A percentile compares a stretch with the other conserved stretches of the same genome.
These are phyloP conservation scores for Anadara kagoshimensis DNA, from an alignment of 1,140 invertebrate species.

Conservation along the genomic window DNA sequence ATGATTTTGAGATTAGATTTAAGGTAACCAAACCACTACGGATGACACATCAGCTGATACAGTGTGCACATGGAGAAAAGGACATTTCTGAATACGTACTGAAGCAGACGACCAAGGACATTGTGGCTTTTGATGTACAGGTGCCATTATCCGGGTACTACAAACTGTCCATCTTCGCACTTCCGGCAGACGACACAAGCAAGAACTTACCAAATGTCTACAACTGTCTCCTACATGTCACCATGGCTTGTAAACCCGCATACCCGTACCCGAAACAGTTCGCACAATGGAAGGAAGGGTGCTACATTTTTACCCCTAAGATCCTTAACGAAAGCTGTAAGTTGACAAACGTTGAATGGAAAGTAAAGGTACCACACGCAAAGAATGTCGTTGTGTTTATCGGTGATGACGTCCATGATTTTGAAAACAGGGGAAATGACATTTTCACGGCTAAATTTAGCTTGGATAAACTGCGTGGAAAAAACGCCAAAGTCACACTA, in stretches of 20 bases:
- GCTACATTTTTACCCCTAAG: conserved; percentile 63
- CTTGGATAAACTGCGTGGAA: conserved; percentile 55
- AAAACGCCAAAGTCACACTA: conserved; percentile 61
- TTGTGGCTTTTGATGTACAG: conserved; percentile 48
- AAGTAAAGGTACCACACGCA: conserved; percentile 62
- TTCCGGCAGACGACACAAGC: conserved; percentile 51
- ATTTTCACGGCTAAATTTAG: conserved; percentile 58
- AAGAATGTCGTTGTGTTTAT: conserved; percentile 65
- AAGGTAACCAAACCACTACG: conserved; percentile 49
- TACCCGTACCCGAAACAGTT: conserved; percentile 69
- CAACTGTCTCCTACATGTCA: conserved; percentile 68
- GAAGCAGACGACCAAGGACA: conserved; percentile 50
- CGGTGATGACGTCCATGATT: conserved; percentile 66
- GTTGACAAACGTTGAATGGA: conserved; percentile 49
- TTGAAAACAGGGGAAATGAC: conserved; percentile 53
- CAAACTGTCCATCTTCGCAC: conserved; percentile 68
- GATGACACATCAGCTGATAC: conserved; percentile 57
- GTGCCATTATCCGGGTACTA: conserved; percentile 63
- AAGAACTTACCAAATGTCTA: conserved; percentile 68
- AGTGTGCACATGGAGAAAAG: conserved; percentile 40
- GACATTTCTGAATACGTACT: conserved; percentile 61
- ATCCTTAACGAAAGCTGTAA: conserved; percentile 49
- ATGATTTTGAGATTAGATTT: conserved; percentile 54
- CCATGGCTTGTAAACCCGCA: conserved; percentile 29
- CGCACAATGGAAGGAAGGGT: conserved; percentile 72